Conservation (phyloP, 2,888 invertebrate species). For the Caenorhabditis macrosperma region DNA sequence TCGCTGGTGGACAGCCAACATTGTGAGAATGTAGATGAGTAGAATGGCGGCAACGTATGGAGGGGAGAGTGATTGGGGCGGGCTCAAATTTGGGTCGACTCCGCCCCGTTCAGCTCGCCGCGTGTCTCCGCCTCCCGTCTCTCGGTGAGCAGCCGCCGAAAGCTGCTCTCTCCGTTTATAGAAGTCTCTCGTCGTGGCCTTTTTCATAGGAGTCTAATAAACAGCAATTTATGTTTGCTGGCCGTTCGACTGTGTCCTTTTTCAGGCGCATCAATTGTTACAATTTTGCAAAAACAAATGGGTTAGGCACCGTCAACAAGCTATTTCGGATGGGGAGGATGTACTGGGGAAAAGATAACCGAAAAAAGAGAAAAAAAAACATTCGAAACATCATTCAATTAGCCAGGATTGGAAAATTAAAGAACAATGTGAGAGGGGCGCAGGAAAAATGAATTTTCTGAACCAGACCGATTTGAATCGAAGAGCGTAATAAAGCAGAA, state of each 20-base stretch:
- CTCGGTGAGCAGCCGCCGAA: not conserved
- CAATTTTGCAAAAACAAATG: not conserved
- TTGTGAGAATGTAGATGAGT: slow-evolving; percentile 21
- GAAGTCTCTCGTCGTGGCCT: slow-evolving; percentile 25
- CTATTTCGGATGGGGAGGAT: not conserved
- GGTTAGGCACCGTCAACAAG: not conserved
- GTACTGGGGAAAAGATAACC: not conserved
- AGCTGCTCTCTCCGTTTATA: slow-evolving; percentile 23
- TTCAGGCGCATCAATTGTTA: not conserved
- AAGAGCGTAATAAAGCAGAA: not conserved
- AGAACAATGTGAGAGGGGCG: not conserved
- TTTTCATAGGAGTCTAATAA: slow-evolving; percentile 37
- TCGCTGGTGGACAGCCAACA: slow-evolving; percentile 58
- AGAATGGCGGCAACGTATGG: slow-evolving; percentile 18
- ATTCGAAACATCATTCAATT: not conserved
- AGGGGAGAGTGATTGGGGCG: slow-evolving; percentile 54
- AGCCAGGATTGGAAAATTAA: not conserved
- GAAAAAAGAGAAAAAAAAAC: slow-evolving; percentile 20
- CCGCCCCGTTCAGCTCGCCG: slow-evolving; percentile 50
- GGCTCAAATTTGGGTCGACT: slow-evolving; percentile 49
- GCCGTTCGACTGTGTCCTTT: slow-evolving; percentile 30
- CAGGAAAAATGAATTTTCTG: slow-evolving; percentile 4
- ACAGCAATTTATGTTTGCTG: slow-evolving; percentile 36
- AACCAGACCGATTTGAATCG: not conserved
- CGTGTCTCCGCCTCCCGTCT: slow-evolving; percentile 26